These are phyloP conservation scores for Maniola jurtina DNA, from an alignment of 1,140 invertebrate genomes.

Conservation along the genomic window DNA sequence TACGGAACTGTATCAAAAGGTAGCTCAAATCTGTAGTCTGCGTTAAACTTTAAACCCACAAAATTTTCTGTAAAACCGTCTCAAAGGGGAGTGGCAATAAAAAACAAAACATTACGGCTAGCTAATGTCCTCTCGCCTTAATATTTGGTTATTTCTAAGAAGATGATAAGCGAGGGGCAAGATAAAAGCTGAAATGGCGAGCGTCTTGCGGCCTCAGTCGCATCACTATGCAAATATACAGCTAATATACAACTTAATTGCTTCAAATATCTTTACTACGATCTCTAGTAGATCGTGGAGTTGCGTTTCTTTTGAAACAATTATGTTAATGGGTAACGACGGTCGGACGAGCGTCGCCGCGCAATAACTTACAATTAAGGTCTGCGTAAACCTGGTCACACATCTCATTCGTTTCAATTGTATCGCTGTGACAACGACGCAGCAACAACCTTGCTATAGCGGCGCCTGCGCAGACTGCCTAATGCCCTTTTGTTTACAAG, in stretches of 20 bases:
- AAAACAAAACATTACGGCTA: conserved; percentile 52
- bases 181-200: conserved; percentile 62
- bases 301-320: conserved; percentile 72
- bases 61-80: conserved; percentile 35
- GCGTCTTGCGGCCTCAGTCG: conserved; percentile 45
- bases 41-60: conserved; percentile 28
- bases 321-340: conserved; percentile 65
- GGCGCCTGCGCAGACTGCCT: too few species aligned
- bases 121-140: conserved; percentile 48
- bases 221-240: conserved; percentile 69
- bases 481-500: too few species aligned
- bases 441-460: too few species aligned
- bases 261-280: conserved; percentile 61
- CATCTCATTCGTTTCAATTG: too few species aligned
- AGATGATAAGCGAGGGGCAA: conserved; percentile 53
- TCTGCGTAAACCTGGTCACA: too few species aligned
- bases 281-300: conserved; percentile 63
- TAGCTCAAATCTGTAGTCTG: too few species aligned
- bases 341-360: conserved; percentile 40
- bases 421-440: too few species aligned
- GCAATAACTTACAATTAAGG: conserved; percentile 70
- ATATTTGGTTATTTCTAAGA: conserved; percentile 57
- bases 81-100: conserved; percentile 49
- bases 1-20: too few species aligned
- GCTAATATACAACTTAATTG: conserved; percentile 69